Evolutionary conservation across 2,797 vertebrate species (phyloP), one percentile per base, ranked within the genome.

Genomic region (Acanthurus leucopareius): DNA sequence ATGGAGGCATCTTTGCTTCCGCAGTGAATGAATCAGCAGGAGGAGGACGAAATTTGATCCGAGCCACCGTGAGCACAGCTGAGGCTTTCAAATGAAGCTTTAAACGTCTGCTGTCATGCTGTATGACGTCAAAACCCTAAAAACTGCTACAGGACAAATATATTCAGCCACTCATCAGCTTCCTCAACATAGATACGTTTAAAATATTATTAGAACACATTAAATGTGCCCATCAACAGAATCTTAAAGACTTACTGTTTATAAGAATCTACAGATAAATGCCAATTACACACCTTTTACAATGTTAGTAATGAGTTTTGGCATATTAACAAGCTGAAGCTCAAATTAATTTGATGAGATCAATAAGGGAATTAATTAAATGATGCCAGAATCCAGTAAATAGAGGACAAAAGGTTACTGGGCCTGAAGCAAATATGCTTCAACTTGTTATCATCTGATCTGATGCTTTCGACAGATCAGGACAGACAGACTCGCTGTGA

Each of bases 221-320:
- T 59, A 42, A 48, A 13, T 9, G 38, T 60, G 69, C 82, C 74
- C 44, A 58, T 80, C 72, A 74, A 20, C 69, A 53, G 47, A 57
- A 61, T 51, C 13, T 47, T 35, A 25, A 70, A 59, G 35, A 61
- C 77, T 57, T 11, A 10, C 13, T 73, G 42, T 10, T 59, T 45
- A 9, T 11, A 14, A 40, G 66, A 64, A 72, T 47, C 42, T 47
- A 4, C 3, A 58, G 47, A 63, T 16, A 28, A 59, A 71, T 48
- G 47, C 59, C 42, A 71, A 8, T 32, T 10, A 73, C 66, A 59
- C n/a, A 60, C 57, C 32, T 32, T 13, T 25, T 51, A 64, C 20
- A 19, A 14, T 58, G 82, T 71, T 47, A 47, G 73, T 76, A n/a
- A 68, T 32, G 57, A 16, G 20, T 69, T 14, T 67, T 22, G 13